Percentiles rank a stretch among this genome's conserved stretches.
phyloP scores from a whole-genome alignment of 2,113 vertebrate genomes.

The Laterallus jamaicensis region DNA sequence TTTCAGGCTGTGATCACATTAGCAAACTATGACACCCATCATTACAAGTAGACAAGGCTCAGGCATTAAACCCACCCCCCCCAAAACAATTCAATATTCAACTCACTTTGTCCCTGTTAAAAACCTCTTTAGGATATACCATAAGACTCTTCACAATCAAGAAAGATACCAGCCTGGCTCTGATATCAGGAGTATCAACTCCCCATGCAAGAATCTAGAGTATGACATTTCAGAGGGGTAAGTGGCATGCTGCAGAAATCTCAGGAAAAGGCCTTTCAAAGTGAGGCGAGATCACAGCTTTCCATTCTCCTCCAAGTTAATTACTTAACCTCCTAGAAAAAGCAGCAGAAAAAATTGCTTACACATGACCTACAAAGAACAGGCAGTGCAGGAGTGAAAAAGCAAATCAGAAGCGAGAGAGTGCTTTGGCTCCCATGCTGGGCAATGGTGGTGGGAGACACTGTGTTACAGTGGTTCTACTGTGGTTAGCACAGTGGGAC shows the following conservation, averaged over 20 bases:
- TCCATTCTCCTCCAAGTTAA: slow-evolving; percentile 46
- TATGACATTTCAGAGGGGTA: not conserved
- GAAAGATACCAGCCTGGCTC: not conserved
- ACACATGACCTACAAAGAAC: slow-evolving; percentile 46
- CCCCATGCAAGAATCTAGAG: not conserved
- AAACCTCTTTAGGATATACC: not conserved
- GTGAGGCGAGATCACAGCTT: slow-evolving; percentile 32
- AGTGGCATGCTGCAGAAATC: not conserved
- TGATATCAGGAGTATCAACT: not conserved
- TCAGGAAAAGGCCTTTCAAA: slow-evolving; percentile 40
- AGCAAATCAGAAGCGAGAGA: not conserved
- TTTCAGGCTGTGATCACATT: not conserved
- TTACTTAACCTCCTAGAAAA: slow-evolving; percentile 54
- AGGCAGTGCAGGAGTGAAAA: not conserved
- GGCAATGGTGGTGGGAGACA: not conserved
- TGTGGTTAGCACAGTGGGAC: not conserved
- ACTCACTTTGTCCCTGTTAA: not conserved
- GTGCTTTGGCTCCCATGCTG: not conserved
- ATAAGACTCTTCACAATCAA: not conserved
- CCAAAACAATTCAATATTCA: not conserved
- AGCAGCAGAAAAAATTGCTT: slow-evolving; percentile 44
- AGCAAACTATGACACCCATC: not conserved
- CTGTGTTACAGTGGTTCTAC: not conserved
- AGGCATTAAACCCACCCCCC: not conserved
- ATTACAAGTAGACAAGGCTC: not conserved